Base-by-base conservation (phyloP, 2,113 vertebrate genomes). In the Camelus bactrianus region DNA sequence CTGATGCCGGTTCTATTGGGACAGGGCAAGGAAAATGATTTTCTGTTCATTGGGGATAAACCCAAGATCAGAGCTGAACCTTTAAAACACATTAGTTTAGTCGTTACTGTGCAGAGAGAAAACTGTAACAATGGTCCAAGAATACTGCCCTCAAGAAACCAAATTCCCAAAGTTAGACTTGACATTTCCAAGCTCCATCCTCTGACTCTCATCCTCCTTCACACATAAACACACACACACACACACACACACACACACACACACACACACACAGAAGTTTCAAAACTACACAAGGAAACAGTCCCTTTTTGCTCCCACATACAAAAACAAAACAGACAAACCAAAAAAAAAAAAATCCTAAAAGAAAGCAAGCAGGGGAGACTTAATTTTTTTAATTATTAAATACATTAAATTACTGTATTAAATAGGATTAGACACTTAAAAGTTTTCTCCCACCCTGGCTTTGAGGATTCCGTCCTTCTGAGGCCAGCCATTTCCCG, bases 301-400 rank as follows among this genome's bases (percentile, higher is more conserved):
- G 20, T 26, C 46, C 50, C 42, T 95, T 60, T 24, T 65, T 46
- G 16, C 16, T 86, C 9, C 69, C 48, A 60, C n/a, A 42, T 30
- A 60, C 15, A 58, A 86, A 35, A 22, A n/a, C 13, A 16, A 28
- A 69, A 46, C 48, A 42, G 52, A 73, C 5, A 50, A 20, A 58
- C 30, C 67, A 95, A 92, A 60, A 76, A 90, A 72, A 60, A 17
- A 56, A 16, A 30, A 56, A 15, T 8, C 35, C 50, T 64, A 81
- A 83, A 80, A 92, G 64, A 5, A 89, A 96, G 76, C 73, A 77
- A 75, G 76, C 22, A 87, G 17, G 32, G 52, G 83, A 81, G 80
- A 24, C 2, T 69, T 8, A 8, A 79, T 3, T 16, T 87, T 56
- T 80, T 56, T 24, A 79, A 52, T 38, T 26, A 56, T 5, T 80